phyloP scores from a whole-genome alignment of 2,797 vertebrate genomes.

The Anniella stebbinsi region DNA sequence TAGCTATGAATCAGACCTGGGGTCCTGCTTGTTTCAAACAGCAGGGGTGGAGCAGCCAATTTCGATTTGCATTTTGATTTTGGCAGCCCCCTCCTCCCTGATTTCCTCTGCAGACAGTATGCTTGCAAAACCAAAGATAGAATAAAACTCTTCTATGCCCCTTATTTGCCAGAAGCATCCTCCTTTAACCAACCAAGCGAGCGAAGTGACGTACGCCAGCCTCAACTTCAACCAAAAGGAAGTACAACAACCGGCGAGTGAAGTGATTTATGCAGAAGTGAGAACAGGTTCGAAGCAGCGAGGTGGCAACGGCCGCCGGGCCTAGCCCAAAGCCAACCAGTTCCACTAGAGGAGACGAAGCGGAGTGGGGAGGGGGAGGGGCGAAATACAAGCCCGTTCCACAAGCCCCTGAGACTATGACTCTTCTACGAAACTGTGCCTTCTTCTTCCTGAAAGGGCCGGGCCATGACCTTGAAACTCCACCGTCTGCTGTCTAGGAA shows the following conservation, averaged over 20 bases:
- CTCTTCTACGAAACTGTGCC: background rate
- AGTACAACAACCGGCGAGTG: background rate
- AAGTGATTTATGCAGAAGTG: conserved; percentile 44
- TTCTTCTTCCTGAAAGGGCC: background rate
- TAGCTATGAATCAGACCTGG: background rate
- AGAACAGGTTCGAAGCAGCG: background rate
- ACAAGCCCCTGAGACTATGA: background rate
- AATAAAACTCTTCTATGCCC: accelerated
- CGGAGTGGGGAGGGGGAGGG: background rate
- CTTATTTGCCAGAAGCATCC: background rate
- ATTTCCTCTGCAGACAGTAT: background rate
- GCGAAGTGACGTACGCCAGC: background rate
- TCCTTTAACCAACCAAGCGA: background rate
- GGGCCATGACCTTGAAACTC: background rate
- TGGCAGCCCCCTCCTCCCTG: background rate
- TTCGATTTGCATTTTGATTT: background rate
- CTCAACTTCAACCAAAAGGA: conserved; percentile 20
- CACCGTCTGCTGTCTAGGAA: background rate
- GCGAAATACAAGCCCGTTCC: background rate
- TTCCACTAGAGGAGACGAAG: background rate
- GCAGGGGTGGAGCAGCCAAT: background rate
- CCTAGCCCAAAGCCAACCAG: background rate
- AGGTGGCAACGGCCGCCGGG: too few species aligned
- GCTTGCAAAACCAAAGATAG: background rate
- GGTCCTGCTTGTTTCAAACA: background rate